These are phyloP conservation scores for Eptesicus fuscus DNA, from an alignment of 2,113 vertebrate species.

Conservation along the genomic window DNA sequence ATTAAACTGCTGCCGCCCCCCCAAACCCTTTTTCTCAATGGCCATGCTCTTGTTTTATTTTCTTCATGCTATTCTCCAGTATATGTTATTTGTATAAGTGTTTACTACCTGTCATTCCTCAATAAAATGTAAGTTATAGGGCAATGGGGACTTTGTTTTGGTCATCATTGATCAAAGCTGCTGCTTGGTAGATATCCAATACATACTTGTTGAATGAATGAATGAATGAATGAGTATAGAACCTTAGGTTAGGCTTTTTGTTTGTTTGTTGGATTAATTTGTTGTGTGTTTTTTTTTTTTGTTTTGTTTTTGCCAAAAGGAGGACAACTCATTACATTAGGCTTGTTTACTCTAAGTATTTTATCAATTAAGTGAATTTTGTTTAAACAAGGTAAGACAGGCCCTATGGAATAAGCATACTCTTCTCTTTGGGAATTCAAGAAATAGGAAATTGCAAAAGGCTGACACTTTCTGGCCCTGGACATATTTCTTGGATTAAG, in stretches of 20 bases:
- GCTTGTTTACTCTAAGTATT: background rate
- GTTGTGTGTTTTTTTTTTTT: background rate
- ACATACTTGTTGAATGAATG: background rate
- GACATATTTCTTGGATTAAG: background rate
- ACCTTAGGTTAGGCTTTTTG: background rate
- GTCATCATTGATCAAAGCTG: background rate
- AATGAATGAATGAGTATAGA: background rate
- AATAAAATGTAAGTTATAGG: background rate
- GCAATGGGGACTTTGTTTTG: background rate
- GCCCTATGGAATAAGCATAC: background rate
- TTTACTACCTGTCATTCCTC: background rate
- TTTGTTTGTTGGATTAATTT: background rate
- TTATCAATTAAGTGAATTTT: conserved; percentile 1
- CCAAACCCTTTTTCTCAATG: background rate
- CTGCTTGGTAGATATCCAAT: background rate
- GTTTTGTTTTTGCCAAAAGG: background rate
- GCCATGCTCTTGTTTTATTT: background rate
- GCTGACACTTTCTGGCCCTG: background rate
- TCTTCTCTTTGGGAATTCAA: background rate
- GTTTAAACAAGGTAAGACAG: background rate
- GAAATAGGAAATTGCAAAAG: background rate
- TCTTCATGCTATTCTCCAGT: background rate
- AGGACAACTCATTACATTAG: background rate
- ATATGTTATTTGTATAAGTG: background rate
- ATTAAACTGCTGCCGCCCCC: background rate